These are phyloP conservation scores for Enteromius anoplus DNA, from an alignment of 2,797 vertebrate genomes.

Conservation along the genomic window DNA sequence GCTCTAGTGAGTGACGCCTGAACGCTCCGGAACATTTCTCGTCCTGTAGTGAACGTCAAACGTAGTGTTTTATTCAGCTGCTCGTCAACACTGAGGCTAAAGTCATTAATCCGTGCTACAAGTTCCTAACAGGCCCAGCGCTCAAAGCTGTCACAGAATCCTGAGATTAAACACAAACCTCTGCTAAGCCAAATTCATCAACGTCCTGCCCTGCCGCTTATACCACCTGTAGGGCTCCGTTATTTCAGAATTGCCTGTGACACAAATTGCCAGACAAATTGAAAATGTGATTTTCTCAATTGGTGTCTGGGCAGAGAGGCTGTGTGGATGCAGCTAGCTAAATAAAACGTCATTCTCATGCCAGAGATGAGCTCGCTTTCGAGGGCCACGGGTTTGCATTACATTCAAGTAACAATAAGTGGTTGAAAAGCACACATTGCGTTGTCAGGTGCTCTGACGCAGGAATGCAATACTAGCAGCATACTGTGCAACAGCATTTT, in stretches of 20 bases:
- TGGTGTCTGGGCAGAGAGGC: constrained; percentile 39
- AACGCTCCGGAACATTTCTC: constrained; percentile 31
- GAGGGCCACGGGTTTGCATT: constrained; percentile 20
- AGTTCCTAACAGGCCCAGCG: constrained; percentile 51
- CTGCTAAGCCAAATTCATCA: constrained; percentile 68
- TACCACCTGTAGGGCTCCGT: constrained; percentile 65
- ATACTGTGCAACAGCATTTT: background rate
- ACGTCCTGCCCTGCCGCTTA: constrained; percentile 63
- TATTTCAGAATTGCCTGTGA: constrained; percentile 63
- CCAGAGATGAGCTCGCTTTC: constrained; percentile 43
- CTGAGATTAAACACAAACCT: constrained; percentile 64
- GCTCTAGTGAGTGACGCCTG: constrained; percentile 15
- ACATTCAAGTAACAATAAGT: constrained; percentile 14
- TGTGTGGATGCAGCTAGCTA: constrained; percentile 49
- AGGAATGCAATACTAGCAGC: background rate
- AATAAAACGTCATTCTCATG: constrained; percentile 52
- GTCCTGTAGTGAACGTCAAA: constrained; percentile 44
- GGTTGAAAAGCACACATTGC: background rate
- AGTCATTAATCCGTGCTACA: constrained; percentile 54
- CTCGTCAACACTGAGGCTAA: constrained; percentile 45
- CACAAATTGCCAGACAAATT: constrained; percentile 75
- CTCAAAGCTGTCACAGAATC: constrained; percentile 52
- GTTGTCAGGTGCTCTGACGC: background rate
- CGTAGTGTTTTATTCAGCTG: constrained; percentile 39
- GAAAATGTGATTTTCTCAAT: constrained; percentile 71